A percentile compares a stretch with the other conserved stretches of the same genome.
Conservation (phyloP, 2,888 invertebrate species). For the Allophyes oxyacanthae region DNA sequence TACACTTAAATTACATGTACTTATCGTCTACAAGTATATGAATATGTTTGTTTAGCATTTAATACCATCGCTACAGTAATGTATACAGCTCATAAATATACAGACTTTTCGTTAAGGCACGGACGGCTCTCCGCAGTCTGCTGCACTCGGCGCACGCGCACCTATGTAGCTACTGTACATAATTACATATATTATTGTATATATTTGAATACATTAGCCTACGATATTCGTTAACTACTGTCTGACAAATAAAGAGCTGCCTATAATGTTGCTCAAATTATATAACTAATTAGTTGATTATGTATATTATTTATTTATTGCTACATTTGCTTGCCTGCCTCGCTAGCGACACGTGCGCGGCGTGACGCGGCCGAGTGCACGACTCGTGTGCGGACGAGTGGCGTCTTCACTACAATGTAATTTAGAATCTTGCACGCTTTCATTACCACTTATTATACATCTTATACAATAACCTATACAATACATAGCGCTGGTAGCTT, state of each 20-base stretch:
- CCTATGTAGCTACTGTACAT: constrained; percentile 14
- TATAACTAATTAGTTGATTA: constrained; percentile 3
- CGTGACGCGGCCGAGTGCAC: constrained; percentile 45
- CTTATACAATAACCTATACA: constrained; percentile 35
- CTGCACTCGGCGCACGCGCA: constrained; percentile 35
- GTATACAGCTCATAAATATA: constrained; percentile 67
- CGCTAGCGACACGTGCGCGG: constrained; percentile 7
- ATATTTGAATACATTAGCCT: constrained; percentile 13
- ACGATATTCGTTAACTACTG: constrained; percentile 11
- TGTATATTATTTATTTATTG: background rate
- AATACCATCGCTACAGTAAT: constrained; percentile 36
- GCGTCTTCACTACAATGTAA: constrained; percentile 76
- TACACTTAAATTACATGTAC: constrained; percentile 52
- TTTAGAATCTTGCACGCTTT: constrained; percentile 86
- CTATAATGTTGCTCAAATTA: constrained; percentile 17
- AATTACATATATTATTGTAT: constrained; percentile 4
- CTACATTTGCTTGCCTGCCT: background rate
- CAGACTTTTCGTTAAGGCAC: constrained; percentile 80
- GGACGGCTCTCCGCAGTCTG: constrained; percentile 68
- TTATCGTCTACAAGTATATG: constrained; percentile 45
- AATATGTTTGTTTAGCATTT: constrained; percentile 31
- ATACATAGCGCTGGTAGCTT: constrained; percentile 16
- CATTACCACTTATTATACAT: constrained; percentile 58
- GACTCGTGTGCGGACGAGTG: constrained; percentile 58
- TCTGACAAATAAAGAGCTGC: constrained; percentile 30